Base-by-base conservation (phyloP, 2,888 invertebrate genomes). In the Caprella mutica region DNA sequence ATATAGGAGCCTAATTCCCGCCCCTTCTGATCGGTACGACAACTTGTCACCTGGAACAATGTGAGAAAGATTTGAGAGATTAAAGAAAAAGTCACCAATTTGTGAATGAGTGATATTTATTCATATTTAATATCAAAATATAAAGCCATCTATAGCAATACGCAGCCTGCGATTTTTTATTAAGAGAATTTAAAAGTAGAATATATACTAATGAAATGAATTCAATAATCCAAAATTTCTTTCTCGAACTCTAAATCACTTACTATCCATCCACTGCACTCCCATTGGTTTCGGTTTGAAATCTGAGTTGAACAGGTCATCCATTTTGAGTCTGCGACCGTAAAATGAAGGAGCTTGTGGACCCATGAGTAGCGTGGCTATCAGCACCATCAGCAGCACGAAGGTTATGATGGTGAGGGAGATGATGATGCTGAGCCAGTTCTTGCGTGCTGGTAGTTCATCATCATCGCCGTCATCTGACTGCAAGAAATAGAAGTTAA, bases 351-450 rank as follows among this genome's bases (percentile, higher is more conserved):
- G 85, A 48, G 88, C 88, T 70, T 88, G 87, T 70, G 89, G 88
- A 21, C 96, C 96, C 35, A 94, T 93, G 64, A 96, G 81, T 58
- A 96, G 80, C 67, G 93, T 86, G 70, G 97, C 93, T 1, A 94
- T 93, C 17, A 92, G 88, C 65, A 96, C 90, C 69, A 96, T 93
- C 68, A 94, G 79, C 21, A 92, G 78, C 30, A 96, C 93, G 46
- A 87, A 83, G 60, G 89, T 82, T 71, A 96, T 96, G 69, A 97
- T 96, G 70, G 94, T 80, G 58, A 94, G 78, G 1, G 94, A 93
- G 69, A 96, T 97, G 68, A 89, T 82, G 71, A 97, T 96, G 19
- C 97, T 96, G 26, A 89, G 82, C 96, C 96, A 97, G 77, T 97
- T 97, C 68, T 93, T 39, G 48, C 29, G 48, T 29, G 17, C 48